Base-by-base conservation (phyloP, 2,888 invertebrate species). In the Autographa gamma region DNA sequence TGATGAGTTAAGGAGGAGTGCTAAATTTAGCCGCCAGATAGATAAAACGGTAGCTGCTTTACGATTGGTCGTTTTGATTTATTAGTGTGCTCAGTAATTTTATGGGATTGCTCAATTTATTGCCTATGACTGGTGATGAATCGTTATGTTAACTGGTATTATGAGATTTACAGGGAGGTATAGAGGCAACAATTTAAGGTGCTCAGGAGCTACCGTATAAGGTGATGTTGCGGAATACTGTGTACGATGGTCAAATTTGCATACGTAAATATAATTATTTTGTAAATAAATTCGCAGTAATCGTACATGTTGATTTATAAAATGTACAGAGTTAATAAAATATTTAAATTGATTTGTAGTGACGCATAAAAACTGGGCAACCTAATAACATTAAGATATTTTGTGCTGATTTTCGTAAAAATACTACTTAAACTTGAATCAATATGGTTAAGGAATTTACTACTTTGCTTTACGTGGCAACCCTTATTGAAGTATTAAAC, bases 401-500 rank as follows among this genome's bases (percentile, higher is more conserved):
- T n/a, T n/a, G n/a, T n/a, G n/a, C n/a, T n/a, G n/a, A n/a, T n/a
- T n/a, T n/a, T n/a, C n/a, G n/a, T n/a, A n/a, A n/a, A n/a, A n/a
- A n/a, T n/a, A n/a, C n/a, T n/a, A n/a, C n/a, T n/a, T n/a, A n/a
- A n/a, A 38, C 2, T 11, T 38, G 38, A 11, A 11, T 38, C 11
- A 38, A 25, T 3, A 9, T 54, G 9, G 16, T n/a, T n/a, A 52
- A 18, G 8, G n/a, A n/a, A 52, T 52, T 68, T 59, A n/a, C 60
- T 19, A 16, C 31, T 31, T 14, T 48, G 18, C 0, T 1, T n/a
- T 43, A 9, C 0, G 67, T 77, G 89, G n/a, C 91, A 93, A 74
- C 93, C 94, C 94, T 94, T 78, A 66, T 70, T 80, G 77, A 86
- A 88, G 88, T 87, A 90, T 91, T 90, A 92, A 92, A 89, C 84